Conservation (phyloP, 2,888 invertebrate species). For the Diachrysia chrysitis region DNA sequence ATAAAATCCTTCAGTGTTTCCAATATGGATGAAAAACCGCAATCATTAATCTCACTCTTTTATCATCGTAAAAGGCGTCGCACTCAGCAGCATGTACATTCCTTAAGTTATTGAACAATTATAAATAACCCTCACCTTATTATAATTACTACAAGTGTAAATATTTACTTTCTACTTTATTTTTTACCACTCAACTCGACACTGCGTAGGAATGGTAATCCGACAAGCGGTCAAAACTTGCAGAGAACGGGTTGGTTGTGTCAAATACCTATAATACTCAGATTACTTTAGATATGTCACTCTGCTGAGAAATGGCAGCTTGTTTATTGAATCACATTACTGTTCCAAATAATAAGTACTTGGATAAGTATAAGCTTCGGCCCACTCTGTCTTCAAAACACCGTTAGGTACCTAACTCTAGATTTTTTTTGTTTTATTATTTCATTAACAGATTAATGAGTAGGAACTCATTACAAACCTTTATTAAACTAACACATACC, state of each 20-base stretch:
- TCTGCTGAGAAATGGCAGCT: slow-evolving; percentile 34
- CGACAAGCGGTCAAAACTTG: slow-evolving; percentile 60
- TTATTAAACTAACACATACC: too few relatives aligned
- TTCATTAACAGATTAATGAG: too few relatives aligned
- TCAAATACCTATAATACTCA: slow-evolving; percentile 29
- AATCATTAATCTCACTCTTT: too few relatives aligned
- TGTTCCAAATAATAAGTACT: slow-evolving; percentile 18
- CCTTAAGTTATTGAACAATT: too few relatives aligned
- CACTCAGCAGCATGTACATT: too few relatives aligned
- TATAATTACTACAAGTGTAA: neutral
- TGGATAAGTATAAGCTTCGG: slow-evolving; percentile 16
- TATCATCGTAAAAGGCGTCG: too few relatives aligned
- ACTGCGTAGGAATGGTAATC: slow-evolving; percentile 47
- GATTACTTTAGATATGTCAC: slow-evolving; percentile 39
- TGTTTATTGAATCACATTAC: slow-evolving; percentile 22
- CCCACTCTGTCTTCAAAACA: slow-evolving; percentile 11
- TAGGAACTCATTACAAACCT: too few relatives aligned
- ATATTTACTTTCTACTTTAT: slow-evolving; percentile 17
- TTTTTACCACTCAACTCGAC: slow-evolving; percentile 35
- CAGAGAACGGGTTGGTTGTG: slow-evolving; percentile 33
- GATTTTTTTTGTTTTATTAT: neutral
- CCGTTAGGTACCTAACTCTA: neutral
- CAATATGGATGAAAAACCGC: too few relatives aligned
- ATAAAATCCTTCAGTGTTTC: too few relatives aligned
- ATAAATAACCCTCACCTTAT: neutral